These are phyloP conservation scores for Eristalinus aeneus DNA, from an alignment of 2,888 invertebrate species.

Conservation along the genomic window DNA sequence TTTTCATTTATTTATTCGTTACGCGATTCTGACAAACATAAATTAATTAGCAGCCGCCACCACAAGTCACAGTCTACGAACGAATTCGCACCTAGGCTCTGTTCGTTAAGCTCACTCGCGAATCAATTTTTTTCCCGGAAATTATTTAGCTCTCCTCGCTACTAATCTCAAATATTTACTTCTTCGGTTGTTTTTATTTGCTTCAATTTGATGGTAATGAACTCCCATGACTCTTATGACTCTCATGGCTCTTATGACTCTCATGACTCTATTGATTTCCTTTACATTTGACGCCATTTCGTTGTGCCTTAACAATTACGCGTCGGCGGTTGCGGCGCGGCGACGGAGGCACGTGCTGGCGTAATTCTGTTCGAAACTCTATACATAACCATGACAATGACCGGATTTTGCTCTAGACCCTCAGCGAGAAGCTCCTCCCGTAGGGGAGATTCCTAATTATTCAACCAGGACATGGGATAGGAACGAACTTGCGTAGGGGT, in stretches of 20 bases:
- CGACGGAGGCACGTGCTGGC: not conserved
- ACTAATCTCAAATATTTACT: not conserved
- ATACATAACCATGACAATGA: constrained; percentile 13
- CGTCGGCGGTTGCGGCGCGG: no score
- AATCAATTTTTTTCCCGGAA: not conserved
- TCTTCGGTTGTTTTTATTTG: not conserved
- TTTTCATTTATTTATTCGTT: not conserved
- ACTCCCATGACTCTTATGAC: constrained; percentile 19
- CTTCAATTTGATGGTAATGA: constrained; percentile 18
- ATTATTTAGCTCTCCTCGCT: not conserved
- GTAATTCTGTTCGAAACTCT: not conserved
- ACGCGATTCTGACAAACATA: not conserved
- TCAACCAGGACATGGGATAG: constrained; percentile 22
- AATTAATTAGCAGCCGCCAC: not conserved
- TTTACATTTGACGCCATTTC: constrained; percentile 26
- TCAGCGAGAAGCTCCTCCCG: not conserved
- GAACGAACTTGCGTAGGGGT: constrained; percentile 16
- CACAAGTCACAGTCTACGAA: not conserved
- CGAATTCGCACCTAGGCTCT: not conserved
- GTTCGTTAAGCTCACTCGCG: not conserved
- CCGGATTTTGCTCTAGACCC: constrained; percentile 16
- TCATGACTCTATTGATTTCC: constrained; percentile 25
- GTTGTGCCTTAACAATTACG: not conserved
- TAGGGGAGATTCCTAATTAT: constrained; percentile 40
- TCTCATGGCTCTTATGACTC: not conserved